Evolutionary conservation across 2,797 vertebrate genomes (phyloP).

Genomic region (Esox lucius): DNA sequence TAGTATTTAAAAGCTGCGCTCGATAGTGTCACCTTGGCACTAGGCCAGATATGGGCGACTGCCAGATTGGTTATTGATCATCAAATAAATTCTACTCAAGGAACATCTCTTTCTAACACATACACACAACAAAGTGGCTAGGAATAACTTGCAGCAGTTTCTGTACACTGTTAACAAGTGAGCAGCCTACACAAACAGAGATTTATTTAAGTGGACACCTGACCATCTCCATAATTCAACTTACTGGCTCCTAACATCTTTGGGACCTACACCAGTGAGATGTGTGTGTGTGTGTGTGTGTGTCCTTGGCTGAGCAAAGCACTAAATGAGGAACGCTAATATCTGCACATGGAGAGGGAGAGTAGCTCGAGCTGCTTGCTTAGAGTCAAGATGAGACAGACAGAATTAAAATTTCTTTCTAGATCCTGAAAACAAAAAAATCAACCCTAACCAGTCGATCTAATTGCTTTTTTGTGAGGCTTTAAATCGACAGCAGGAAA

Average conservation of each 20-base stretch:
- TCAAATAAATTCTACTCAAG: slow-evolving; percentile 39
- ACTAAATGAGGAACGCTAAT: too few relatives aligned
- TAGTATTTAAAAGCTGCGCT: background rate
- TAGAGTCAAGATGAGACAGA: background rate
- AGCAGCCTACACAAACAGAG: background rate
- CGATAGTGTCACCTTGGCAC: background rate
- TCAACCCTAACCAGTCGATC: too few relatives aligned
- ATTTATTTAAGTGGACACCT: background rate
- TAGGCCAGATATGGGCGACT: slow-evolving; percentile 6
- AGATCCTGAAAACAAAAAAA: too few relatives aligned
- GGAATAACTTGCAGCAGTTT: slow-evolving; percentile 61
- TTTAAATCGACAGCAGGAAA: too few relatives aligned
- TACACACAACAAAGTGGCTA: slow-evolving; percentile 32
- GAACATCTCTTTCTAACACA: slow-evolving; percentile 5
- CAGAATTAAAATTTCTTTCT: too few relatives aligned
- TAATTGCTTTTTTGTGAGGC: too few relatives aligned
- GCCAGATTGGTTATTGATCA: slow-evolving; percentile 46
- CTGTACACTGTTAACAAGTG: slow-evolving; percentile 37
- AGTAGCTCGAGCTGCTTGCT: background rate
- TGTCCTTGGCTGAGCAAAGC: background rate
- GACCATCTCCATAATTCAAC: background rate
- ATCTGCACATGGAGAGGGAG: background rate
- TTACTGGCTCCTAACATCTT: background rate
- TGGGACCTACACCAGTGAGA: background rate
- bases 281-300: background rate